Base-by-base conservation (phyloP, 2,797 vertebrate species). In the Arnoldichthys spilopterus region DNA sequence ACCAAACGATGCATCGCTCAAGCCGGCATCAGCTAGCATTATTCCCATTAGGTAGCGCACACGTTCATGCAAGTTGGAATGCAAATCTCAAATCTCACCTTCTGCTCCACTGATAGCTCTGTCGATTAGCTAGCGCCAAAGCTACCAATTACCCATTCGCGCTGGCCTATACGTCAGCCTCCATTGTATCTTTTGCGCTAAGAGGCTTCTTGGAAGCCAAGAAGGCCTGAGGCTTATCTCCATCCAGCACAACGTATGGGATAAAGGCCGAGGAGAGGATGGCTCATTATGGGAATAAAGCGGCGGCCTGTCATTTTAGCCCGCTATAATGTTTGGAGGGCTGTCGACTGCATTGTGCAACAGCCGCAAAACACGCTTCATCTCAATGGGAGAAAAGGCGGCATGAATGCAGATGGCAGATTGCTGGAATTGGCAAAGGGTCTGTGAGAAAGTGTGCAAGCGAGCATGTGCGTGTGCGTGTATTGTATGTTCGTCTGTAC, bases 381-480 rank as follows among this genome's bases (percentile, higher is more conserved):
- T 64, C 71, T 80, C 73, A 71, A 56, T 76, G 67, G 67, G 73
- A 63, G 62, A 63, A 30, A 71, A 71, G 69, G 54, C 67, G 69
- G 79, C 73, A 64, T 76, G 73, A 76, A 80, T 80, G 79, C 79
- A 80, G 73, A 80, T 80, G 79, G 79, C 73, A 80, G 73, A 80
- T 76, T 80, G 79, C 45, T 76, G 37, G 58, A 71, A 71, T 76
- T 80, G 63, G 75, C 80, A 81, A 78, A 61, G 81, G 64, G 74
- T 72, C 70, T 45, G 75, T 80, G 80, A 78, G 79, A 84, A 82
- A 67, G 74, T 77, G 77, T 88, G 86, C 80, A 87, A 85, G 86
- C 78, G 86, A 84, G 87, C 87, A 43, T 32, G 64, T 32, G 40
- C 0, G 66, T 64, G 58, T 74, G 68, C 72, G 37, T 82, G 80